Evolutionary conservation across 1,140 invertebrate species (phyloP).

Genomic region (Apis mellifera): Amel_HAv3.1 CM009942.2:8880001-8880500

Average conservation of each 20-base stretch:
- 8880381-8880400: too few relatives aligned
- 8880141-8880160: slow-evolving; percentile 34
- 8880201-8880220: neutral
- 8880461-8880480: slow-evolving; percentile 79
- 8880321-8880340: too few relatives aligned
- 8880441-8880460: slow-evolving; percentile 64
- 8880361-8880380: too few relatives aligned
- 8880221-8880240: too few relatives aligned
- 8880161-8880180: neutral
- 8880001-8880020: slow-evolving; percentile 37
- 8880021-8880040: slow-evolving; percentile 34
- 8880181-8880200: neutral
- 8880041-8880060: slow-evolving; percentile 50
- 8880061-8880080: slow-evolving; percentile 54
- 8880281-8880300: too few relatives aligned
- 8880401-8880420: neutral
- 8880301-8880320: too few relatives aligned
- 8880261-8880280: too few relatives aligned
- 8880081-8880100: slow-evolving; percentile 53
- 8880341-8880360: too few relatives aligned
- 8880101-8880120: slow-evolving; percentile 41
- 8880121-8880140: slow-evolving; percentile 46
- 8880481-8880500: slow-evolving; percentile 74
- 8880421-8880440: slow-evolving; percentile 39
- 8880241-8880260: too few relatives aligned